phyloP scores from a whole-genome alignment of 2,797 vertebrate species.

The Leuciscus waleckii region DNA sequence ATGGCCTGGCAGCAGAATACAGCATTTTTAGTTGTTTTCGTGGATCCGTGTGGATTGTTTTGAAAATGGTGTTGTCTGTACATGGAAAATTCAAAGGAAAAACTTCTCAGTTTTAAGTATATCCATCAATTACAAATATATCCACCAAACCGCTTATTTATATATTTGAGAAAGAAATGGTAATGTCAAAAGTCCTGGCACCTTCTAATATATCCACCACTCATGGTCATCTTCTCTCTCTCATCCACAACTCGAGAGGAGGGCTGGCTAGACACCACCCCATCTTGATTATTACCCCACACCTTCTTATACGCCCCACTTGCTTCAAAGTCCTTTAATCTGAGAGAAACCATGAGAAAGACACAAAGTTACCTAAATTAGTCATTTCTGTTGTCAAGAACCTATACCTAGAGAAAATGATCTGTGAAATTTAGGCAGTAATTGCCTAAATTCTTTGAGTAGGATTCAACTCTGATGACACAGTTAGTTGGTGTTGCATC shows the following conservation, averaged over 20 bases:
- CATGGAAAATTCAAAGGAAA: too few species aligned
- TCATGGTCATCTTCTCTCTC: conserved; percentile 85
- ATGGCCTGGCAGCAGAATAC: too few species aligned
- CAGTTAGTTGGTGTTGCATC: not conserved
- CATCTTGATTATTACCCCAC: conserved; percentile 79
- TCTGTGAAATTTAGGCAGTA: not conserved
- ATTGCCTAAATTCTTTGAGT: not conserved
- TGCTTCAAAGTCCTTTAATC: conserved; percentile 81
- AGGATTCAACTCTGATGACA: not conserved
- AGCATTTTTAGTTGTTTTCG: too few species aligned
- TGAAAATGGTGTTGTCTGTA: too few species aligned
- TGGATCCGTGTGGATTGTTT: too few species aligned
- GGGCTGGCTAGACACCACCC: conserved; percentile 81
- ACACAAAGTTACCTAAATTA: not conserved
- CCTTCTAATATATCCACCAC: conserved; percentile 82
- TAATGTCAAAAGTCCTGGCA: conserved; percentile 54
- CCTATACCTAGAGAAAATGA: not conserved
- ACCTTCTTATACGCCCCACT: conserved; percentile 79
- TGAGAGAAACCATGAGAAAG: conserved; percentile 56
- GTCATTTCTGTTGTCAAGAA: not conserved
- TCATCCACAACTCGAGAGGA: conserved; percentile 80
- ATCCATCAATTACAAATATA: too few species aligned
- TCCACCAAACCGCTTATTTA: not conserved
- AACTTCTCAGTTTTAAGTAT: too few species aligned
- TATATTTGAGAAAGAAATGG: not conserved